phyloP scores from a whole-genome alignment of 2,113 vertebrate species.

The Tachysurus fulvidraco region DNA sequence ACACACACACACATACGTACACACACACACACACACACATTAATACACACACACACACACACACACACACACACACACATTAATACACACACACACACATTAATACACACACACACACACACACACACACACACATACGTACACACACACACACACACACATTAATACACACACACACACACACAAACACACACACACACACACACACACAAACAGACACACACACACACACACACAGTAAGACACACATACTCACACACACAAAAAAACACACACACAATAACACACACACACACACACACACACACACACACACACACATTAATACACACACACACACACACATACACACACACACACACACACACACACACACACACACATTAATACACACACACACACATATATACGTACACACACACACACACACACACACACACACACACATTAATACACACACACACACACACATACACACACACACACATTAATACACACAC shows the following conservation, averaged over 20 bases:
- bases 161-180: not conserved
- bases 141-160: not conserved
- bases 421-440: not conserved
- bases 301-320: not conserved
- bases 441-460: not conserved
- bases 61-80: not conserved
- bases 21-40: slow-evolving; percentile 31
- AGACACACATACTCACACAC: slow-evolving; percentile 69
- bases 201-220: not conserved
- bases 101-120: slow-evolving; percentile 70
- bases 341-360: slow-evolving; percentile 71
- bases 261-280: too few relatives aligned
- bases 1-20: not conserved
- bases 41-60: not conserved
- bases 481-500: too few relatives aligned
- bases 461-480: not conserved
- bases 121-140: not conserved
- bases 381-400: too few relatives aligned
- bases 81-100: not conserved
- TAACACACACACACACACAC: not conserved
- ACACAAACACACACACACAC: slow-evolving; percentile 42
- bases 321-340: slow-evolving; percentile 38
- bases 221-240: not conserved
- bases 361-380: not conserved
- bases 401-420: too few relatives aligned